Conservation (phyloP, 2,113 vertebrate species). For the Grammomys dolichurus region DNA sequence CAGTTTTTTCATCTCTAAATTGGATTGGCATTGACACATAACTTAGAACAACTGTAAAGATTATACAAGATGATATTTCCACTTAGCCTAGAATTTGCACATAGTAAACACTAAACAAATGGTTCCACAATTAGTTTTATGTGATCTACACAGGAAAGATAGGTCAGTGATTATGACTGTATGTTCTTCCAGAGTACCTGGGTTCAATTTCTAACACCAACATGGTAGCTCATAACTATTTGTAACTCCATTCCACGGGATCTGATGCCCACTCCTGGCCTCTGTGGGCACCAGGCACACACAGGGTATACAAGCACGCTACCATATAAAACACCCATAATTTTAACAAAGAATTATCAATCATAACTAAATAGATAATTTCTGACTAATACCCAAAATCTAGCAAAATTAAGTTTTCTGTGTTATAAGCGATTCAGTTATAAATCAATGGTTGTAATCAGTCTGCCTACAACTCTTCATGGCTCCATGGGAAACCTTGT, state of each 20-base stretch:
- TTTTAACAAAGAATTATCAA: no score
- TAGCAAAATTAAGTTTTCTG: not conserved
- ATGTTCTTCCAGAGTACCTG: no score
- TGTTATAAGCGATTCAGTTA: conserved; percentile 41
- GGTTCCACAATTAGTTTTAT: conserved; percentile 33
- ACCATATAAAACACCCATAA: no score
- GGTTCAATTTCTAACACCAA: no score
- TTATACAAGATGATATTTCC: not conserved
- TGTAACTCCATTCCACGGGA: not conserved
- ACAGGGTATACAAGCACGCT: not conserved
- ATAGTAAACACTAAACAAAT: conserved; percentile 37
- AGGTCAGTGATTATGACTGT: not conserved
- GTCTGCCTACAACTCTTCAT: not conserved
- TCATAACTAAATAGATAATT: no score
- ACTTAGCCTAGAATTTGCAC: not conserved
- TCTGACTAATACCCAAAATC: no score
- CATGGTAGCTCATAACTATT: no score
- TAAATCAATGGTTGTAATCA: conserved; percentile 31
- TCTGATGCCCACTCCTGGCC: not conserved
- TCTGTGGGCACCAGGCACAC: not conserved
- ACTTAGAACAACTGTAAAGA: not conserved
- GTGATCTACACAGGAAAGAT: not conserved
- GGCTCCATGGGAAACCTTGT: not conserved
- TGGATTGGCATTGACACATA: not conserved
- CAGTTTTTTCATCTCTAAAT: conserved; percentile 25